Evolutionary conservation across 2,113 vertebrate species (phyloP).

Genomic region (Callocephalon fimbriatum): DNA sequence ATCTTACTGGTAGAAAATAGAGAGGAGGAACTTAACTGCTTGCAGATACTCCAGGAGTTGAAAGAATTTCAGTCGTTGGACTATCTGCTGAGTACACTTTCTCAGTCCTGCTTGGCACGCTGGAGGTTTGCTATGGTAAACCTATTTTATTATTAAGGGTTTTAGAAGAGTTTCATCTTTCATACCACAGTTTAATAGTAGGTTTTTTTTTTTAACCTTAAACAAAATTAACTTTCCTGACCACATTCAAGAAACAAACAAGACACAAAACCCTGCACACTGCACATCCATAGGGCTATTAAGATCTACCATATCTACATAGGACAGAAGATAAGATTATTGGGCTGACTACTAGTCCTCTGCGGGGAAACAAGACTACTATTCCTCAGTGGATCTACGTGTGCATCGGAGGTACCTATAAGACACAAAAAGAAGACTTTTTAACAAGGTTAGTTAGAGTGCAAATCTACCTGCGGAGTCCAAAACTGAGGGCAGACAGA

Average conservation of each 20-base stretch:
- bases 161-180: slow-evolving; percentile 20
- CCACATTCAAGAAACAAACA: slow-evolving; percentile 39
- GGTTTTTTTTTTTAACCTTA: background rate
- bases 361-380: slow-evolving; percentile 78
- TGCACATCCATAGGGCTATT: slow-evolving; percentile 79
- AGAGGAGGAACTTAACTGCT: background rate
- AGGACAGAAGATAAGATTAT: slow-evolving; percentile 83
- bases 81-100: background rate
- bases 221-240: background rate
- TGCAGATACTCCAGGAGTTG: background rate
- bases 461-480: slow-evolving; percentile 64
- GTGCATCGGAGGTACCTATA: slow-evolving; percentile 77
- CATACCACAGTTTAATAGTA: background rate
- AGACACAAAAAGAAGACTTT: slow-evolving; percentile 81
- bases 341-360: slow-evolving; percentile 82
- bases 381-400: slow-evolving; percentile 78
- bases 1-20: background rate
- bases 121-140: slow-evolving; percentile 4
- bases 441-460: slow-evolving; percentile 81
- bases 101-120: slow-evolving; percentile 10
- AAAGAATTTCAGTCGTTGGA: background rate
- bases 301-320: slow-evolving; percentile 81
- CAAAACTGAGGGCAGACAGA: slow-evolving; percentile 54
- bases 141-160: background rate
- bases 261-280: slow-evolving; percentile 62